A percentile compares a stretch with the other conserved stretches of the same genome.
phyloP scores from a whole-genome alignment of 2,113 vertebrate species.

The Elanus axillaris region DNA sequence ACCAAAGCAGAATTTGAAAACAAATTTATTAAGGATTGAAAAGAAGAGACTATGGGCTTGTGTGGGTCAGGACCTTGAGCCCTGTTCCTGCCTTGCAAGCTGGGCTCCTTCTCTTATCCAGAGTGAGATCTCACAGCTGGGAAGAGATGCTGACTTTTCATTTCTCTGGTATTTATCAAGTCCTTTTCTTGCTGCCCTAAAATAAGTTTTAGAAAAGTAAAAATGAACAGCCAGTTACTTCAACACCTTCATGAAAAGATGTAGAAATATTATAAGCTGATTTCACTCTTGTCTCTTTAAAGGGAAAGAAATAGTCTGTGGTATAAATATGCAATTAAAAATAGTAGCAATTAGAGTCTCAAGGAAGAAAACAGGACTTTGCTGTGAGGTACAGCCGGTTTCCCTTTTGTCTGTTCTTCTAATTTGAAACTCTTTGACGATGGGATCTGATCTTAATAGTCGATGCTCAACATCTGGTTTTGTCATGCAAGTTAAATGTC shows the following conservation, averaged over 20 bases:
- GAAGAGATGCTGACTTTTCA: background rate
- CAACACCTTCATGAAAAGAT: background rate
- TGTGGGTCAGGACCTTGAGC: background rate
- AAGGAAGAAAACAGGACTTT: background rate
- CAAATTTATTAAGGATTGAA: background rate
- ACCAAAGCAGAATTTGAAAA: background rate
- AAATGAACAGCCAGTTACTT: background rate
- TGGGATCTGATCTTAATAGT: background rate
- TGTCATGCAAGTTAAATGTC: background rate
- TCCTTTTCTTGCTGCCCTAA: background rate
- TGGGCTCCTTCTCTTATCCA: background rate
- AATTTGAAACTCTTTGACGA: background rate
- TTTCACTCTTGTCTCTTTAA: background rate
- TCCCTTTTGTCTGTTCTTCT: conserved; percentile 1
- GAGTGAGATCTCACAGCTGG: background rate
- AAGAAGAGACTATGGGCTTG: background rate
- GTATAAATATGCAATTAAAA: conserved; percentile 30
- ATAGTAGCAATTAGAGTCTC: background rate
- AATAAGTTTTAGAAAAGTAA: background rate
- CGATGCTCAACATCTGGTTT: background rate
- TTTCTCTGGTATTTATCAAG: background rate
- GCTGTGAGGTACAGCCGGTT: background rate
- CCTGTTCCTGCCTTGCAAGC: background rate
- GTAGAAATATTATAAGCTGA: background rate
- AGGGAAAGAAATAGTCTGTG: background rate